phyloP scores from a whole-genome alignment of 2,888 invertebrate genomes.

The Drosophila paramelanica region DNA sequence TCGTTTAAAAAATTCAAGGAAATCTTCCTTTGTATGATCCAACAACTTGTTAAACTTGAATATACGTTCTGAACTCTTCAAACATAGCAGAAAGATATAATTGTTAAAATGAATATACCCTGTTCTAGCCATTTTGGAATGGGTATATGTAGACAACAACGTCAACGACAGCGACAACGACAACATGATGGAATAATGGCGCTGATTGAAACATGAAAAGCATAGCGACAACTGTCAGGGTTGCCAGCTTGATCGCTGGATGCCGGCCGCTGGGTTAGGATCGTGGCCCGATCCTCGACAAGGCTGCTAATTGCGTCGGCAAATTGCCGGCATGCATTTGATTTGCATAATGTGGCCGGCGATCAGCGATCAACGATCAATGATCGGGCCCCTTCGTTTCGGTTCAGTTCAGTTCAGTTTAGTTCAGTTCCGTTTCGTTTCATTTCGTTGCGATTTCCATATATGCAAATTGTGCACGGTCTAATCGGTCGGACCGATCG shows the following conservation, averaged over 20 bases:
- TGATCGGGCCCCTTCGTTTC: not conserved
- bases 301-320: conserved; percentile 74
- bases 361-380: conserved; percentile 17
- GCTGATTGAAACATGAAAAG: conserved; percentile 74
- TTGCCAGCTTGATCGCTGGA: not conserved
- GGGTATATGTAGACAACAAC: not conserved
- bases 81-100: too few relatives aligned
- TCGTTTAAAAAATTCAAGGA: too few relatives aligned
- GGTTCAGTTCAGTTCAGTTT: not conserved
- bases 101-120: not conserved
- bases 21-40: too few relatives aligned
- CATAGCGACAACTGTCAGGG: conserved; percentile 49
- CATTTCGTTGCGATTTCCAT: conserved; percentile 2
- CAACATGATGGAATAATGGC: conserved; percentile 76
- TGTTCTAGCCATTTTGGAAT: not conserved
- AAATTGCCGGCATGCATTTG: conserved; percentile 72
- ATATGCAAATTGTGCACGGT: conserved; percentile 51
- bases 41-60: too few relatives aligned
- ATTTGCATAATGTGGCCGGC: conserved; percentile 64
- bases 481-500: conserved; percentile 45
- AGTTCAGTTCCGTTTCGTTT: not conserved
- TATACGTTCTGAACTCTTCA: too few relatives aligned
- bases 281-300: conserved; percentile 59
- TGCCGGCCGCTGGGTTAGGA: conserved; percentile 7
- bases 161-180: conserved; percentile 29